These are phyloP conservation scores for Acipenser transmontanus DNA, from an alignment of 2,797 vertebrate species.

Conservation along the genomic window DNA sequence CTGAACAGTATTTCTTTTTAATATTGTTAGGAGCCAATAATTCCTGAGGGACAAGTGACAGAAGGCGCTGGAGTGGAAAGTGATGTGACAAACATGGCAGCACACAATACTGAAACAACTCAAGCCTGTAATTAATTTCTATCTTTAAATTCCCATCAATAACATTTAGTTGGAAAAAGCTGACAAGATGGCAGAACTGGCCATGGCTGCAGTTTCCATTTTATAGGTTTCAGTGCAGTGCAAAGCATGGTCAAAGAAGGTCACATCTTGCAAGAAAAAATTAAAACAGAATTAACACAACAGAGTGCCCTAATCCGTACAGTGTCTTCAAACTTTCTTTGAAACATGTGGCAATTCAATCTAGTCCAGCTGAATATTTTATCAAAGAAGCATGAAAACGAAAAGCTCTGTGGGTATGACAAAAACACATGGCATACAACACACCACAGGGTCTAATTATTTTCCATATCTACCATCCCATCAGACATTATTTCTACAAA, in stretches of 20 bases:
- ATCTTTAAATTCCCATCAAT: constrained; percentile 62
- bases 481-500: too few species aligned
- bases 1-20: constrained; percentile 42
- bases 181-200: constrained; percentile 37
- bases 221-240: constrained; percentile 32
- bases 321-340: too few species aligned
- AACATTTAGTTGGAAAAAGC: constrained; percentile 50
- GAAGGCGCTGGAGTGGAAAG: constrained; percentile 50
- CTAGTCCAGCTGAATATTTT: background rate
- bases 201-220: constrained; percentile 37
- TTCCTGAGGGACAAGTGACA: constrained; percentile 58
- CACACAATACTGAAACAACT: constrained; percentile 52
- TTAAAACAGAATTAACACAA: background rate
- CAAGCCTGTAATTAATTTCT: constrained; percentile 73
- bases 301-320: too few species aligned
- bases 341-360: too few species aligned
- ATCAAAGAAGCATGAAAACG: background rate
- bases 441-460: constrained; percentile 13
- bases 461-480: constrained; percentile 11
- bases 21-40: constrained; percentile 50
- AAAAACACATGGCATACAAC: constrained; percentile 7
- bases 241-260: constrained; percentile 4
- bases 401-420: background rate
- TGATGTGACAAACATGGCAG: constrained; percentile 54
- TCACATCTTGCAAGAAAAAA: background rate